These are phyloP conservation scores for Scolopax rusticola DNA, from an alignment of 2,797 vertebrate species.

Conservation along the genomic window DNA sequence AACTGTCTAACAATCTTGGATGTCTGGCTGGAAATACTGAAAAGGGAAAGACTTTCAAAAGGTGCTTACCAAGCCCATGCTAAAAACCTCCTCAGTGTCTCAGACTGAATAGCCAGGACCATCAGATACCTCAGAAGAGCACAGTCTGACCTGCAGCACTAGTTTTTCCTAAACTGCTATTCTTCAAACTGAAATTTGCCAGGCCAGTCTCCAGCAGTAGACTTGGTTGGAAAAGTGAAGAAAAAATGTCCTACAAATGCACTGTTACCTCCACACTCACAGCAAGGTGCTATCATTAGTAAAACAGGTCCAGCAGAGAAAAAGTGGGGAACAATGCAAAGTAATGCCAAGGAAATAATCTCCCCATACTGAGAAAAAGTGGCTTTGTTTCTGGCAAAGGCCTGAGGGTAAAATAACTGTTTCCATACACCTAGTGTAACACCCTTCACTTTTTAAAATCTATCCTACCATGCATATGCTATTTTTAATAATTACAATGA, in stretches of 20 bases:
- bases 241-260: background rate
- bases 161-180: background rate
- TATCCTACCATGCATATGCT: background rate
- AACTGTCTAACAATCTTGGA: background rate
- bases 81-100: background rate
- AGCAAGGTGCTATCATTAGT: background rate
- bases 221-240: background rate
- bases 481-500: background rate
- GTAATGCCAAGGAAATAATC: background rate
- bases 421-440: background rate
- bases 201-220: background rate
- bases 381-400: background rate
- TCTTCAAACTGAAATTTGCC: background rate
- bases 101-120: background rate
- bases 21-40: background rate
- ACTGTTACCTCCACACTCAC: background rate
- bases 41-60: background rate
- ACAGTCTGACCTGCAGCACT: background rate
- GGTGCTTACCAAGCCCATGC: background rate
- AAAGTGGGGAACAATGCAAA: background rate
- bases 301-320: background rate
- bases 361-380: background rate
- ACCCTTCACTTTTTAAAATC: background rate
- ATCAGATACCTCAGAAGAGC: background rate
- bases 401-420: background rate